Conservation (phyloP, 2,888 invertebrate genomes). For the Lithophane leautieri region DNA sequence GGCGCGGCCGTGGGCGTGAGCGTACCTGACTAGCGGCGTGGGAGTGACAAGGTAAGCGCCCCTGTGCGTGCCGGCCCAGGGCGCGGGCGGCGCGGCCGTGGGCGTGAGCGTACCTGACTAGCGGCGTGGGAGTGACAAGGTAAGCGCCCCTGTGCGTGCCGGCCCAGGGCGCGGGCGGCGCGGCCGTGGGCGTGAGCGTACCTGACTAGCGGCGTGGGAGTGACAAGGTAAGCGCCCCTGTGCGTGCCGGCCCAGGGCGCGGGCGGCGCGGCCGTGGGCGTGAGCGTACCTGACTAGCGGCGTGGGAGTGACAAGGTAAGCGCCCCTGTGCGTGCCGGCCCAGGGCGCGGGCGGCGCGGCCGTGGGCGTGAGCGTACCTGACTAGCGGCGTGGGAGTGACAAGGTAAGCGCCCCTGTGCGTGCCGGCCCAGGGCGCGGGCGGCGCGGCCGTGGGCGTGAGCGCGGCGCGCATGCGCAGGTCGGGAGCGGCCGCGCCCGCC, state of each 20-base stretch:
- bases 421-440: conserved; percentile 95
- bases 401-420: conserved; percentile 93
- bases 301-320: conserved; percentile 93
- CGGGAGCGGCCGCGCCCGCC: conserved; percentile 92
- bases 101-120: too few relatives aligned
- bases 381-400: conserved; percentile 89
- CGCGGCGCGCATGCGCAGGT: conserved; percentile 93
- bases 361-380: conserved; percentile 92
- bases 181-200: conserved; percentile 93
- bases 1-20: too few relatives aligned
- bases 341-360: conserved; percentile 96
- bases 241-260: conserved; percentile 94
- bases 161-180: conserved; percentile 97
- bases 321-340: conserved; percentile 92
- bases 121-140: conserved; percentile 91
- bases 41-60: too few relatives aligned
- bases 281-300: conserved; percentile 77
- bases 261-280: conserved; percentile 96
- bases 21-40: too few relatives aligned
- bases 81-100: too few relatives aligned
- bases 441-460: conserved; percentile 95
- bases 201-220: conserved; percentile 85
- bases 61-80: too few relatives aligned
- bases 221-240: conserved; percentile 94
- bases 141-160: conserved; percentile 93